Base-by-base conservation (phyloP, 1,140 invertebrate species). In the Megalonaias nervosa region DNA sequence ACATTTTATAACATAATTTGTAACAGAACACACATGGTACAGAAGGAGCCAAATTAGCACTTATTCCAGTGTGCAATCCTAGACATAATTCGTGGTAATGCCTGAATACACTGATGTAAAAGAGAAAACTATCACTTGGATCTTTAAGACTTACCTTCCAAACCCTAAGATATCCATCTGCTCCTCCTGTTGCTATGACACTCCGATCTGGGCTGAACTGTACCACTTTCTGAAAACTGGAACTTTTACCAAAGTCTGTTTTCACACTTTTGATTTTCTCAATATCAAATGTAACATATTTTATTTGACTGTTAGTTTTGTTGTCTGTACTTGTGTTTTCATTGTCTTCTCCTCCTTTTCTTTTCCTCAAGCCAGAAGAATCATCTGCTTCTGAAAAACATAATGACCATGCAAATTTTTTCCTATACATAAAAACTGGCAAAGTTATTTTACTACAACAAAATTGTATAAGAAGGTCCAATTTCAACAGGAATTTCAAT, bases 121-220 rank as follows among this genome's bases (percentile, higher is more conserved):
- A 14, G 38, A 21, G n/a, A 56, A 70, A 21, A 17, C n/a, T 19
- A 11, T 55, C 16, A 64, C n/a, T 26, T 21, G 6, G 19, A 73
- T 2, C 16, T 14, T 4, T 57, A 71, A 26, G 19, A 48, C 57
- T 65, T 80, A 92, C 90, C 86, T 94, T 93, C 97, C 97, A 99
- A 6, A 98, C 86, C 80, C 97, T 92, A 23, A 99, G 89, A 85
- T 94, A 92, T 15, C 97, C 96, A 92, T 99, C 97, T 4, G 95
- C 94, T 48, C 97, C 97, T 77, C 96, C 98, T 12, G 97, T 99
- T 1, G 94, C 95, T 93, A 99, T 94, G 0, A 96, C 84, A 84
- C 94, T 94, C 17, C 95, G 94, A 88, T 90, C 94, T 56, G 93
- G 92, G 73, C 94, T 95, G 82, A 98, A 94, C 73, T 95, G 92